These are phyloP conservation scores for Drosophila algonquin DNA, from an alignment of 2,888 invertebrate species.

Conservation along the genomic window DNA sequence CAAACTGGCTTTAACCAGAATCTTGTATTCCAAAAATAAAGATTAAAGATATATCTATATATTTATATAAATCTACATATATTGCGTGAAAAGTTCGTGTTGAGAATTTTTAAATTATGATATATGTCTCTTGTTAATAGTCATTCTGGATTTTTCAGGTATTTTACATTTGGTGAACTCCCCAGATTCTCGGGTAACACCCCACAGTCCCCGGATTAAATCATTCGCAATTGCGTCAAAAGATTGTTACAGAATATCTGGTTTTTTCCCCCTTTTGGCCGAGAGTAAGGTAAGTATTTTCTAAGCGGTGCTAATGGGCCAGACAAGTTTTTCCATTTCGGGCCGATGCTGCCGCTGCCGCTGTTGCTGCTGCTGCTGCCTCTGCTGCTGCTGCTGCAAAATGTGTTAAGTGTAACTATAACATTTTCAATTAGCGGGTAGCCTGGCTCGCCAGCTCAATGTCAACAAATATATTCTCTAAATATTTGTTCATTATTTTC, in stretches of 20 bases:
- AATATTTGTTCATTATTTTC: conserved; percentile 10
- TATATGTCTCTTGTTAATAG: background rate
- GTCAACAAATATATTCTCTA: conserved; percentile 49
- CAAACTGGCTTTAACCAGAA: too few species aligned
- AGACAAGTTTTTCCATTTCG: conserved; percentile 56
- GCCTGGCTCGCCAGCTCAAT: conserved; percentile 50
- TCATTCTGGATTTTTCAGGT: background rate
- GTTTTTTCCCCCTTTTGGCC: conserved; percentile 30
- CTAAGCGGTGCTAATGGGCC: conserved; percentile 56
- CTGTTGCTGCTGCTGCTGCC: background rate
- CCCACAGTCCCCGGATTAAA: conserved; percentile 19
- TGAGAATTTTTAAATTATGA: too few species aligned
- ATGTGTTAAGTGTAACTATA: conserved; percentile 64
- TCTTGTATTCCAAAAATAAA: too few species aligned
- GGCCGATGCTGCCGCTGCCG: background rate
- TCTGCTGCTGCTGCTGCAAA: conserved; percentile 22
- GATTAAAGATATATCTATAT: too few species aligned
- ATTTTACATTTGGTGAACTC: background rate
- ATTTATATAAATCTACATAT: too few species aligned
- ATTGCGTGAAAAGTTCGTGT: too few species aligned
- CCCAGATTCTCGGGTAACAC: background rate
- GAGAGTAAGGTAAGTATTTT: conserved; percentile 13
- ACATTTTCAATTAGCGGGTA: conserved; percentile 67
- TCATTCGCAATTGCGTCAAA: conserved; percentile 45
- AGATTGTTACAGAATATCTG: conserved; percentile 38